These are phyloP conservation scores for Lacerta viridis DNA, from an alignment of 2,797 vertebrate genomes.

Conservation along the genomic window DNA sequence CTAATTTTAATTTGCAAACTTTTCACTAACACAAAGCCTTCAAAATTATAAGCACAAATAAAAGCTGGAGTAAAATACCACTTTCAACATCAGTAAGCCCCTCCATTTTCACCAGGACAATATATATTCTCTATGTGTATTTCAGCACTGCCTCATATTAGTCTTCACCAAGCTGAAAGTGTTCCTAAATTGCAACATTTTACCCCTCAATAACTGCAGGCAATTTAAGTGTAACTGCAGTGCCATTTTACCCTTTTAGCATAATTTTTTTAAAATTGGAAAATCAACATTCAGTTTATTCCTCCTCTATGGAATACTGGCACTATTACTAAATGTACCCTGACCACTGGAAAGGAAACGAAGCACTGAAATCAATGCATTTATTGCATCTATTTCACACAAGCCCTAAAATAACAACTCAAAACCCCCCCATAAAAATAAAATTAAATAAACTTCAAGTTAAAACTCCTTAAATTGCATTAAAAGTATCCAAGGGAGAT, in stretches of 20 bases:
- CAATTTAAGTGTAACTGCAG: fast-evolving
- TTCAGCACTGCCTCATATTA: background rate
- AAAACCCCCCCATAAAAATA: too few species aligned
- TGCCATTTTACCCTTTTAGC: background rate
- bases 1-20: background rate
- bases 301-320: background rate
- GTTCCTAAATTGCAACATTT: background rate
- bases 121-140: background rate
- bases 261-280: background rate
- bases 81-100: background rate
- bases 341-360: too few species aligned
- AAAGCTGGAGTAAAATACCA: background rate
- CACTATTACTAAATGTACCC: background rate
- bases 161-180: background rate
- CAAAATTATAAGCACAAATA: background rate
- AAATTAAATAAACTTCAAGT: too few species aligned
- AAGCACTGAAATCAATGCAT: too few species aligned
- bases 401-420: too few species aligned
- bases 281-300: background rate
- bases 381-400: background rate
- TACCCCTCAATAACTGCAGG: background rate
- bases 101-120: background rate
- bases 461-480: too few species aligned
- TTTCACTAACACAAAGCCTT: background rate
- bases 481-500: too few species aligned